Percentiles rank a stretch among this genome's conserved stretches.
These are phyloP conservation scores for Chelon labrosus DNA, from an alignment of 2,797 vertebrate genomes.

Conservation along the genomic window DNA sequence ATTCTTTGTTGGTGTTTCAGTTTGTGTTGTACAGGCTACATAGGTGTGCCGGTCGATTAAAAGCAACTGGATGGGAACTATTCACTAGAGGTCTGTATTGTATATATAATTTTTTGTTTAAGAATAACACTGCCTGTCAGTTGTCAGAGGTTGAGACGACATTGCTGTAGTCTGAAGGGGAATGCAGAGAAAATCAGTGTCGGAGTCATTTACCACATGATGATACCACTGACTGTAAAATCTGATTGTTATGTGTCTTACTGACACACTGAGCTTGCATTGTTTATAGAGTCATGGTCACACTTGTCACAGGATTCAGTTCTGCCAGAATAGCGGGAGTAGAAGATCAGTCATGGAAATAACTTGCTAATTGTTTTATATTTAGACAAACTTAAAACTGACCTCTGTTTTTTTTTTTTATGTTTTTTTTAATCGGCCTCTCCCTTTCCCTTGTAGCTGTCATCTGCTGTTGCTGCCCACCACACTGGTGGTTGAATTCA, in stretches of 20 bases:
- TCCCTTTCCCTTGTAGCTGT: slow-evolving; percentile 15
- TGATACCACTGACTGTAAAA: no score
- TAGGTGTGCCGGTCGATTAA: slow-evolving; percentile 23
- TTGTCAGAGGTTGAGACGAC: not conserved
- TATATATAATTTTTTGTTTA: slow-evolving; percentile 28
- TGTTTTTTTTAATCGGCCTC: not conserved
- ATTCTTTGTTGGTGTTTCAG: slow-evolving; percentile 2
- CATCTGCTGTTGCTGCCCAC: slow-evolving; percentile 15
- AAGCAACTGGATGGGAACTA: slow-evolving; percentile 17
- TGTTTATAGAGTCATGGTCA: slow-evolving; percentile 7
- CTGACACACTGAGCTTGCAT: not conserved
- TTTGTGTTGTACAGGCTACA: slow-evolving; percentile 37
- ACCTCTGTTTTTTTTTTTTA: slow-evolving; percentile 10
- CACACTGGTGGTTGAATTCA: slow-evolving; percentile 57
- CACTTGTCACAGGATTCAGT: slow-evolving; percentile 37
- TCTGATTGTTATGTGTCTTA: no score
- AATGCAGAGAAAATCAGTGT: not conserved
- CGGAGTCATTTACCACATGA: no score
- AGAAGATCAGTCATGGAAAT: not conserved
- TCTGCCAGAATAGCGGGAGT: not conserved
- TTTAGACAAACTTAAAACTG: slow-evolving; percentile 28
- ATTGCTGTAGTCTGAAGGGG: not conserved
- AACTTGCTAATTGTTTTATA: slow-evolving; percentile 26
- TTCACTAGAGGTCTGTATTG: slow-evolving; percentile 5
- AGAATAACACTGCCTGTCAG: not conserved